Conservation (phyloP, 2,797 vertebrate species). For the Rhinogobio ventralis region DNA sequence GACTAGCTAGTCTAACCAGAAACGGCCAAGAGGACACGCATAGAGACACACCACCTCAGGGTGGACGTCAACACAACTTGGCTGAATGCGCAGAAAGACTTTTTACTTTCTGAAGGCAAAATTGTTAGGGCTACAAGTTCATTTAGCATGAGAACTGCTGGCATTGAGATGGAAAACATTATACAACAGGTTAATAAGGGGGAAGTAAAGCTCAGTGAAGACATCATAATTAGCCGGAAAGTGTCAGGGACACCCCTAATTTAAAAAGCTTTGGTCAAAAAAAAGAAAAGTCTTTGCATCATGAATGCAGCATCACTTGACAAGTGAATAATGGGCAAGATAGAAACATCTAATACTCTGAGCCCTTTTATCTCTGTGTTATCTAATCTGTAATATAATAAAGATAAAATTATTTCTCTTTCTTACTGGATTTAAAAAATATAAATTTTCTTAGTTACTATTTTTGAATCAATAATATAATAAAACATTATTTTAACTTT, state of each 20-base stretch:
- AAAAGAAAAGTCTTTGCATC: background rate
- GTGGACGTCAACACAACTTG: background rate
- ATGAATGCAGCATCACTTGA: constrained; percentile 65
- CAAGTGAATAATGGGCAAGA: constrained; percentile 35
- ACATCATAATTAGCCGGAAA: background rate
- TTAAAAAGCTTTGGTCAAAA: constrained; percentile 55
- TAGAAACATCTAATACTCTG: background rate
- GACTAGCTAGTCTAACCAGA: constrained; percentile 20
- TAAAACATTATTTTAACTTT: background rate
- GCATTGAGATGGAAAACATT: background rate
- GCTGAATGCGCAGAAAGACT: background rate
- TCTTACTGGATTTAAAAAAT: background rate
- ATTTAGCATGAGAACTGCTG: background rate
- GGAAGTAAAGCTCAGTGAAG: constrained; percentile 5
- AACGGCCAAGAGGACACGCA: background rate
- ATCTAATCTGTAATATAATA: background rate
- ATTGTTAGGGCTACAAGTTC: background rate
- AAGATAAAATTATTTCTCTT: background rate
- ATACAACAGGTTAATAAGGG: constrained; percentile 16
- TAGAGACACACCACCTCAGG: background rate
- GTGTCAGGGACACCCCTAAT: constrained; percentile 32
- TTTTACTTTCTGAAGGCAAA: constrained; percentile 3
- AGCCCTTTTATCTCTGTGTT: background rate
- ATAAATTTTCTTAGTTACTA: background rate
- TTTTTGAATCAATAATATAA: no score